A percentile compares a stretch with the other conserved stretches of the same genome.
Evolutionary conservation across 35 echinoderm and acorn worm species (phyloP).

Genomic region (Ophioderma brevispina): DNA sequence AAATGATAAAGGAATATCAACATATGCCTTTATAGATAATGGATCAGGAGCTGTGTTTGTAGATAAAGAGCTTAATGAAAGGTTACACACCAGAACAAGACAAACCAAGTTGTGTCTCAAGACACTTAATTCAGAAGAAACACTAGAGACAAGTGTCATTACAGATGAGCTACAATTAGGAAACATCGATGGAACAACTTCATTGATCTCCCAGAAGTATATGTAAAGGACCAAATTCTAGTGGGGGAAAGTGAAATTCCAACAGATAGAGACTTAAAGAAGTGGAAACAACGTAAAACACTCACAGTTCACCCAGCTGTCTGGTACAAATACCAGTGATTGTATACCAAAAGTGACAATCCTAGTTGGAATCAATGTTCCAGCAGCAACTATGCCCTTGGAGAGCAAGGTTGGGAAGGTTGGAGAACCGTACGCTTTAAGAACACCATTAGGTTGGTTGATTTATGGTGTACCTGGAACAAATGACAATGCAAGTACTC

Average conservation of each 20-base stretch:
- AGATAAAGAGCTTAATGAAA: neutral
- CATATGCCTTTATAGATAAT: conserved; percentile 24
- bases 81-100: neutral
- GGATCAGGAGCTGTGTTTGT: neutral
- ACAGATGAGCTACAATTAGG: neutral
- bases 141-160: neutral
- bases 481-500: neutral
- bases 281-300: neutral
- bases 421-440: conserved; percentile 47
- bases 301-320: neutral
- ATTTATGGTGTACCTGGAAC: neutral
- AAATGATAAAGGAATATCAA: neutral
- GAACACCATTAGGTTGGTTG: neutral
- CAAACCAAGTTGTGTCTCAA: neutral
- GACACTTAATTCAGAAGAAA: neutral
- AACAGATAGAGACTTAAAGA: neutral
- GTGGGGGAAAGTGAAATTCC: neutral
- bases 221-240: neutral
- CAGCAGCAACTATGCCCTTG: conserved; percentile 24
- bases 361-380: conserved; percentile 44
- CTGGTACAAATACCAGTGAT: neutral
- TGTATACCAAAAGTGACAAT: neutral
- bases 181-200: neutral
- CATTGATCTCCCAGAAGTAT: neutral
- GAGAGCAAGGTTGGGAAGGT: conserved; percentile 7